Conservation (phyloP, 2,113 vertebrate genomes). For the Phycodurus eques region DNA sequence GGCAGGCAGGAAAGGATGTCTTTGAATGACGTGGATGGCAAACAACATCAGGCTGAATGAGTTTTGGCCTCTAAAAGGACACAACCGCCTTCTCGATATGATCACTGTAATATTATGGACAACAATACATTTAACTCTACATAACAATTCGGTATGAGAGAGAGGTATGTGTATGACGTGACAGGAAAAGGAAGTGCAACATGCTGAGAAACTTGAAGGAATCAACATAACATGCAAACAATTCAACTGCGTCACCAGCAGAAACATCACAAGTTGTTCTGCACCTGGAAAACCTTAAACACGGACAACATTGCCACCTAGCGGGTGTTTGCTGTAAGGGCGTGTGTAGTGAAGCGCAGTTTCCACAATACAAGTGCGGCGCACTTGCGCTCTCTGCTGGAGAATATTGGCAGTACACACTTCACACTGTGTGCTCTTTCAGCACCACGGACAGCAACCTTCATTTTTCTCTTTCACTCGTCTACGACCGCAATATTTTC, state of each 20-base stretch:
- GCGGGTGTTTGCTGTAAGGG: not conserved
- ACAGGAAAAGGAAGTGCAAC: not conserved
- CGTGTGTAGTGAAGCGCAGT: not conserved
- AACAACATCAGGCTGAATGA: constrained; percentile 30
- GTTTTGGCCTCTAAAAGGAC: too few species aligned
- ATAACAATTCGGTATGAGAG: too few species aligned
- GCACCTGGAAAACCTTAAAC: not conserved
- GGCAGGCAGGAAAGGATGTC: constrained; percentile 60
- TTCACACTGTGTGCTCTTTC: not conserved
- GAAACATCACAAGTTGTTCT: not conserved
- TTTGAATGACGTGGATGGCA: constrained; percentile 35
- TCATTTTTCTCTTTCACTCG: not conserved
- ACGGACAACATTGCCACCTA: constrained; percentile 4
- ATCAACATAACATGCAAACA: not conserved
- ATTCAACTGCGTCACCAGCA: not conserved
- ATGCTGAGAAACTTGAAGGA: not conserved
- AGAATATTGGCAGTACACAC: accelerated
- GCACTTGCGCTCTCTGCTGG: constrained; percentile 25
- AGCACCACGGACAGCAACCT: constrained; percentile 21
- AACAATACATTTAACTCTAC: not conserved
- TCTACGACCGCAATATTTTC: too few species aligned
- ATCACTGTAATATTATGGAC: not conserved
- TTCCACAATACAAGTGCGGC: not conserved
- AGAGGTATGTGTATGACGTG: too few species aligned
- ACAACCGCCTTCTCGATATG: not conserved